Evolutionary conservation across 2,113 vertebrate genomes (phyloP).

Genomic region (Cyphomyrus discorhynchus): DNA sequence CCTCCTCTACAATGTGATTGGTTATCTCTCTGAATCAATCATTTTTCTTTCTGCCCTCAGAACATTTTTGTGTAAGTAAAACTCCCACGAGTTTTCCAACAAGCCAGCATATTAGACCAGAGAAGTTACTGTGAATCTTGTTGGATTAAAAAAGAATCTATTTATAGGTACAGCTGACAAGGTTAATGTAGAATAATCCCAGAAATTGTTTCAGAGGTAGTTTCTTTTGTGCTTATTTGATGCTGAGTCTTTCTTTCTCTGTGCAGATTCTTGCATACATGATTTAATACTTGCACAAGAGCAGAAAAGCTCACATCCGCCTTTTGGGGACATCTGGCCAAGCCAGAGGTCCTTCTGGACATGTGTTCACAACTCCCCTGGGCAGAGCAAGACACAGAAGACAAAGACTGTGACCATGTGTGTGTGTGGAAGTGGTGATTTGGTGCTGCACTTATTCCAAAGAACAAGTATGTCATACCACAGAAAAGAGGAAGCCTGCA

Average conservation of each 20-base stretch:
- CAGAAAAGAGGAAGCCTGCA: neutral
- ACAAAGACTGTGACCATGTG: neutral
- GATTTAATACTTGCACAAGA: neutral
- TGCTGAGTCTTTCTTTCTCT: neutral
- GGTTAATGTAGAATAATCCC: neutral
- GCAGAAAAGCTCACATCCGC: neutral
- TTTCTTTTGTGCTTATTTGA: neutral
- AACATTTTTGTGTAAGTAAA: neutral
- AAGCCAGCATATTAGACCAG: neutral
- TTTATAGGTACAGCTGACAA: neutral
- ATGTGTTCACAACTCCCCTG: neutral
- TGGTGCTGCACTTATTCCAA: neutral
- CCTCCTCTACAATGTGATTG: neutral
- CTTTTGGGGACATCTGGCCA: neutral
- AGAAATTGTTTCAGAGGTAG: neutral
- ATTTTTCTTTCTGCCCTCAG: too few species aligned
- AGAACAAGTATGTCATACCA: neutral
- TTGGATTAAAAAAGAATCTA: neutral
- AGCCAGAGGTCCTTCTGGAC: neutral
- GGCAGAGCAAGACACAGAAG: neutral
- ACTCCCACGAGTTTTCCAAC: neutral
- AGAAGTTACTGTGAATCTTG: neutral
- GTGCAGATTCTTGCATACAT: neutral
- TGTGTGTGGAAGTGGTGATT: neutral
- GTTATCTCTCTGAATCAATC: neutral